Percentiles rank a stretch among this genome's conserved stretches.
These are phyloP conservation scores for Osmerus eperlanus DNA, from an alignment of 2,113 vertebrate species.

Conservation along the genomic window DNA sequence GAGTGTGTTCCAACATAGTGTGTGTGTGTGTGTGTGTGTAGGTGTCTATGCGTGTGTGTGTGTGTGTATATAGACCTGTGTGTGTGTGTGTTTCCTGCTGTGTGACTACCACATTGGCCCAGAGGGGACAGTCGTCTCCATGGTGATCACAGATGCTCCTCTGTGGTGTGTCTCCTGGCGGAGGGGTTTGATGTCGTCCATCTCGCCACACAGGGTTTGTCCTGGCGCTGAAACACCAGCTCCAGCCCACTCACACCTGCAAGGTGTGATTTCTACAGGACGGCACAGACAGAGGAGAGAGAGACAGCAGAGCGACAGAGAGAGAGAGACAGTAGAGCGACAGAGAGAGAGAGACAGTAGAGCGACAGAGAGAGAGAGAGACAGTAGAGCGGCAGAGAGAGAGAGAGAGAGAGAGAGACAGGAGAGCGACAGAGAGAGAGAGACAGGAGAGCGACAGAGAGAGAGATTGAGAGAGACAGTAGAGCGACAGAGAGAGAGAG, in stretches of 20 bases:
- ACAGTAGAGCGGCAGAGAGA: neutral
- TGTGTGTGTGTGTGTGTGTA: neutral
- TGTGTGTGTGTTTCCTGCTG: neutral
- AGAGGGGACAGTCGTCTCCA: no score
- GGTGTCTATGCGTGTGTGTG: neutral
- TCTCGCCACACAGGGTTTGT: neutral
- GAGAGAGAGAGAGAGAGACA: neutral
- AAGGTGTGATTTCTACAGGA: conserved; percentile 25
- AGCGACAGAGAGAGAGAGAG: neutral
- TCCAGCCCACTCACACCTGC: conserved; percentile 7
- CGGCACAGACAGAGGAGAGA: conserved; percentile 7
- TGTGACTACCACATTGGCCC: neutral
- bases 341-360: neutral
- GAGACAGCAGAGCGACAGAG: conserved; percentile 15
- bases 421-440: conserved; percentile 23
- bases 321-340: neutral
- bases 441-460: no score
- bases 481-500: no score
- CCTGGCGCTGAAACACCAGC: conserved; percentile 6
- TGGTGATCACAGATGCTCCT: neutral
- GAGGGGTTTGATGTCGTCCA: neutral
- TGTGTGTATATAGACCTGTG: no score
- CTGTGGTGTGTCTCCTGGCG: neutral
- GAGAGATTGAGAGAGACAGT: no score
- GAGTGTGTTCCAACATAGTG: neutral